phyloP scores from a whole-genome alignment of 2,888 invertebrate genomes.

The Dorcus hopei region DNA sequence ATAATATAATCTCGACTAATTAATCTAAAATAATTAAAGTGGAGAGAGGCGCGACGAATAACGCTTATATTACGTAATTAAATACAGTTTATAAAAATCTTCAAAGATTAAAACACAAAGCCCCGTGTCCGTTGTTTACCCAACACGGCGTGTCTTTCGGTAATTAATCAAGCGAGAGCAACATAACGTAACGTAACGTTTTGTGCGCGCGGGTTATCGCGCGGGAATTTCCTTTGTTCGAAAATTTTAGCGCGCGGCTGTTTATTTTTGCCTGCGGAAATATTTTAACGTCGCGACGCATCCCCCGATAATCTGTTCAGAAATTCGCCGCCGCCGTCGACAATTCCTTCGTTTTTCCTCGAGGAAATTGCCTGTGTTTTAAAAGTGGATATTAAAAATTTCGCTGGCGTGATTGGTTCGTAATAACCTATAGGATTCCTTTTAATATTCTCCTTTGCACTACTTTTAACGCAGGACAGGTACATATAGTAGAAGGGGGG shows the following conservation, averaged over 20 bases:
- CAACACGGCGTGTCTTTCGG: slow-evolving; percentile 34
- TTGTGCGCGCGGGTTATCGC: background rate
- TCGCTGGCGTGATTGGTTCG: no score
- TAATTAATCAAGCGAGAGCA: slow-evolving; percentile 33
- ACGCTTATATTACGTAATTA: slow-evolving; percentile 1
- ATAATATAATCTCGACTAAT: no score
- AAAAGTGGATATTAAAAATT: no score
- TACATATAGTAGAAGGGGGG: no score
- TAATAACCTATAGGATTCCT: no score
- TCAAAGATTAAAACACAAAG: slow-evolving; percentile 5
- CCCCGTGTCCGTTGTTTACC: slow-evolving; percentile 30
- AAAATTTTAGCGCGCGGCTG: background rate
- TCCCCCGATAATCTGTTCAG: no score
- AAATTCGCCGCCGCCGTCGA: no score
- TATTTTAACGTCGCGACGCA: no score
- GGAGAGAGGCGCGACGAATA: background rate
- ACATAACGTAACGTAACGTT: slow-evolving; percentile 23
- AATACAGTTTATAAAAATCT: slow-evolving; percentile 3
- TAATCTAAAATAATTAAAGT: slow-evolving; percentile 1
- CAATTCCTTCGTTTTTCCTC: no score
- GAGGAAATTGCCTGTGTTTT: no score
- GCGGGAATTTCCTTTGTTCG: slow-evolving; percentile 3
- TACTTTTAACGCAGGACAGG: no score
- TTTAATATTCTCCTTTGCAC: no score
- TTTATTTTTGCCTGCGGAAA: background rate